Percentiles rank a stretch among this genome's conserved stretches.
Conservation (phyloP, 92 coral and sea anemone genomes). For the Parazoanthus swiftii region DNA sequence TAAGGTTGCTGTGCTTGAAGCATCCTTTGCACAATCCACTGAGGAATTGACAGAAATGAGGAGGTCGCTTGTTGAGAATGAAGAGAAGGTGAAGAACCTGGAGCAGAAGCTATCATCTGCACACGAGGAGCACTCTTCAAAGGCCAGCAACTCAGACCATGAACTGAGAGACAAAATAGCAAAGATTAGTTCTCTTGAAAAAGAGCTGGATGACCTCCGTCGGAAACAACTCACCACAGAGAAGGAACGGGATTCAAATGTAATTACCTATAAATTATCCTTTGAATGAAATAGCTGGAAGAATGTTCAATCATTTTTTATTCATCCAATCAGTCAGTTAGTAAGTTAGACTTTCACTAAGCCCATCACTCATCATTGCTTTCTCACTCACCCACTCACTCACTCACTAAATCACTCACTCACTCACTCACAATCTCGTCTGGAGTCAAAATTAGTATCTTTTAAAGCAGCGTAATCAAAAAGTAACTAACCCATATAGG, state of each 20-base stretch:
- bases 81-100: constrained; percentile 52
- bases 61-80: constrained; percentile 48
- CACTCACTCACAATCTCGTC: too few species aligned
- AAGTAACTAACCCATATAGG: too few species aligned
- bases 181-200: constrained; percentile 66
- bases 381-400: too few species aligned
- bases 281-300: too few species aligned
- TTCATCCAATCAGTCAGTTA: not conserved
- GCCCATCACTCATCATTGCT: too few species aligned
- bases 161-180: constrained; percentile 58
- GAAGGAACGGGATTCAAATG: constrained; percentile 53
- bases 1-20: constrained; percentile 54
- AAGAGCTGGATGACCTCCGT: constrained; percentile 51
- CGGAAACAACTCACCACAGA: constrained; percentile 45
- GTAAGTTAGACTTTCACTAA: too few species aligned
- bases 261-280: constrained; percentile 39
- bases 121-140: constrained; percentile 38
- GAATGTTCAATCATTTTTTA: not conserved
- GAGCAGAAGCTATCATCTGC: constrained; percentile 52
- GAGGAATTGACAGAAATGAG: constrained; percentile 50
- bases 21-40: constrained; percentile 48
- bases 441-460: too few species aligned
- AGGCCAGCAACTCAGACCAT: constrained; percentile 45
- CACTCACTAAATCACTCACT: too few species aligned
- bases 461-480: too few species aligned